These are phyloP conservation scores for Zosterops lateralis DNA, from an alignment of 2,113 vertebrate species.

Conservation along the genomic window DNA sequence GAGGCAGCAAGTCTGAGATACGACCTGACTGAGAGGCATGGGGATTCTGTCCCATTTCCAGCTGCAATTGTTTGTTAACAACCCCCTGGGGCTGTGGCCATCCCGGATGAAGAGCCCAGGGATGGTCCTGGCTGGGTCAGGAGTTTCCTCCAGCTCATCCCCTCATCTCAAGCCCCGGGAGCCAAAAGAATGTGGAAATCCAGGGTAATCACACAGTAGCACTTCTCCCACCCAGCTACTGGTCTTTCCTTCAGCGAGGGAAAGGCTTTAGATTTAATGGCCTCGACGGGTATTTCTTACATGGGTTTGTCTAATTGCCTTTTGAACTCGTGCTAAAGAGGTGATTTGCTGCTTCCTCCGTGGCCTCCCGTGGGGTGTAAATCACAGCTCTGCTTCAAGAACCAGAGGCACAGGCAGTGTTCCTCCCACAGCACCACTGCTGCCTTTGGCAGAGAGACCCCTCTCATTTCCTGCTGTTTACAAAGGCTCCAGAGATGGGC, in stretches of 20 bases:
- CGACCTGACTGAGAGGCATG: background rate
- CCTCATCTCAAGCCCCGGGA: rapidly evolving
- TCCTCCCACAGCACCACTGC: background rate
- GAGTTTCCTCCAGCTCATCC: background rate
- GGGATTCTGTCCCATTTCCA: background rate
- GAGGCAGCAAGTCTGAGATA: background rate
- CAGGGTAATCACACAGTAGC: background rate
- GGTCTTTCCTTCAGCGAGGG: background rate
- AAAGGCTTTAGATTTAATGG: background rate
- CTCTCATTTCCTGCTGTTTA: background rate
- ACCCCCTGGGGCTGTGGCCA: background rate
- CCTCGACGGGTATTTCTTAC: background rate
- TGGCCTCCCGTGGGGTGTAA: background rate
- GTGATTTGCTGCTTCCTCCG: slow-evolving; percentile 19
- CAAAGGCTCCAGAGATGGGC: background rate
- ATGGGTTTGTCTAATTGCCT: background rate
- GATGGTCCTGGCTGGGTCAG: background rate
- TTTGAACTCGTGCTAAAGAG: background rate
- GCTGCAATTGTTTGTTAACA: background rate
- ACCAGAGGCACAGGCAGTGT: background rate
- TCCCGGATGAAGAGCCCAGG: background rate
- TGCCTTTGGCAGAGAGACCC: background rate
- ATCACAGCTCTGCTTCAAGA: background rate
- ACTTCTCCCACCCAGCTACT: background rate
- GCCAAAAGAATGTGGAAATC: background rate